Evolutionary conservation across 2,888 invertebrate species (phyloP).

Genomic region (Oligia strigilis): DNA sequence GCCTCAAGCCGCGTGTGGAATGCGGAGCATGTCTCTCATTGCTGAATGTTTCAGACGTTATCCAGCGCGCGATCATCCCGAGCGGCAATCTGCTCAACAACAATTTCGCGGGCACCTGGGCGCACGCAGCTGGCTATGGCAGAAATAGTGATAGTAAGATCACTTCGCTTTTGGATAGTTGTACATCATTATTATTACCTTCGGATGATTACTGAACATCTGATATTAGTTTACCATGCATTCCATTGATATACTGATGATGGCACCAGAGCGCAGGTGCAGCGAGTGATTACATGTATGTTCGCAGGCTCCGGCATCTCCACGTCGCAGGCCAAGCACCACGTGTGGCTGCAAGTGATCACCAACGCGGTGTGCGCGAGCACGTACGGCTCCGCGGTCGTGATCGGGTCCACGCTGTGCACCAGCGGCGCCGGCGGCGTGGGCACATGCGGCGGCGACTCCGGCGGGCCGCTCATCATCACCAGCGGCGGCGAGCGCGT

Average conservation of each 20-base stretch:
- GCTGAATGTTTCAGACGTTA: conserved; percentile 66
- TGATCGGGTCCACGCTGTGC: conserved; percentile 76
- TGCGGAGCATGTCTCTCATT: conserved; percentile 6
- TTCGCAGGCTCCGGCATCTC: conserved; percentile 71
- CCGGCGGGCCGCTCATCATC: conserved; percentile 77
- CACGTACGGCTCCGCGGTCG: conserved; percentile 68
- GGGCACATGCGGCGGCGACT: conserved; percentile 83
- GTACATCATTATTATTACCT: neutral
- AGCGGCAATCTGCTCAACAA: conserved; percentile 66
- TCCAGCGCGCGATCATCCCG: conserved; percentile 73
- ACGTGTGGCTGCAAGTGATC: conserved; percentile 83
- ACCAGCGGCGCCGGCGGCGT: conserved; percentile 74
- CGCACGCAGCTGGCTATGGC: conserved; percentile 79
- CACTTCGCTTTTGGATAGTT: neutral
- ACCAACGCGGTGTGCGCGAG: conserved; percentile 76
- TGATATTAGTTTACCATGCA: conserved; percentile 33
- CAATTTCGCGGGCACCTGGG: conserved; percentile 71
- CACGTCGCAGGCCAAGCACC: conserved; percentile 78
- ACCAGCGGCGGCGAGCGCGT: conserved; percentile 68
- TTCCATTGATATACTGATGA: conserved; percentile 16
- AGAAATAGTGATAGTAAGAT: conserved; percentile 74
- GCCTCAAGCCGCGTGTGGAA: too few species aligned
- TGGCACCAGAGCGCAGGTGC: neutral
- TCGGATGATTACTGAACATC: conserved; percentile 36
- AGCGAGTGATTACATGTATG: conserved; percentile 1